Percentiles rank a stretch among this genome's conserved stretches.
These are phyloP conservation scores for Myotis daubentonii DNA, from an alignment of 2,797 vertebrate genomes.

Conservation along the genomic window DNA sequence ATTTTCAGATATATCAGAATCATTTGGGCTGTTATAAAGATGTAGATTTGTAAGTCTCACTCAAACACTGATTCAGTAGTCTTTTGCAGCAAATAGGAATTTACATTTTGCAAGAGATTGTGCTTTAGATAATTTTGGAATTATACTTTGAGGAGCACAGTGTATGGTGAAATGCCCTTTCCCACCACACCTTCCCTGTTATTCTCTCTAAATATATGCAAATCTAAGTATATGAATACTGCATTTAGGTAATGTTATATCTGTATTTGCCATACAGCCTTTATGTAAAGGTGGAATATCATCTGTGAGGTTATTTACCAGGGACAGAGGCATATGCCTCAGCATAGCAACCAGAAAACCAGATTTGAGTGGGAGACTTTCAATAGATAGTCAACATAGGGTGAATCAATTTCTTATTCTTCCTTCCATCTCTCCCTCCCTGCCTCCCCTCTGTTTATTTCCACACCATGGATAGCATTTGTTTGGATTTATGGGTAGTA, in stretches of 20 bases:
- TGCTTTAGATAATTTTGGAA: conserved; percentile 34
- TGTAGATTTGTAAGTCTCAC: background rate
- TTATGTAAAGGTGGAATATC: background rate
- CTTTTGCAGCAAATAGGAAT: background rate
- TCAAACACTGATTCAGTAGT: background rate
- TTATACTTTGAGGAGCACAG: background rate
- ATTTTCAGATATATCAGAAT: conserved; percentile 10
- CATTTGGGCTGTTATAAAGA: background rate
- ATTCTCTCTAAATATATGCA: conserved; percentile 17
- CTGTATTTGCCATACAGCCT: background rate
- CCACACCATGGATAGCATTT: background rate
- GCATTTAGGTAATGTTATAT: background rate
- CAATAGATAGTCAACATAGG: background rate
- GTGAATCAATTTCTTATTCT: background rate
- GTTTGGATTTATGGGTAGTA: background rate
- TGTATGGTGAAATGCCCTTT: conserved; percentile 34
- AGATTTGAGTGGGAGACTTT: background rate
- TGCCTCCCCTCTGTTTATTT: background rate
- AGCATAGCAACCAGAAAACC: background rate
- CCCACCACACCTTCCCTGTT: background rate
- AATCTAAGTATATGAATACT: background rate
- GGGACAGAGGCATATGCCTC: background rate
- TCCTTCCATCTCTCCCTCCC: background rate
- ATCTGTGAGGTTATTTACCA: background rate
- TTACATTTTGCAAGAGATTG: conserved; percentile 7